A percentile compares a stretch with the other conserved stretches of the same genome.
These are phyloP conservation scores for Cygnus olor DNA, from an alignment of 2,797 vertebrate species.

Conservation along the genomic window DNA sequence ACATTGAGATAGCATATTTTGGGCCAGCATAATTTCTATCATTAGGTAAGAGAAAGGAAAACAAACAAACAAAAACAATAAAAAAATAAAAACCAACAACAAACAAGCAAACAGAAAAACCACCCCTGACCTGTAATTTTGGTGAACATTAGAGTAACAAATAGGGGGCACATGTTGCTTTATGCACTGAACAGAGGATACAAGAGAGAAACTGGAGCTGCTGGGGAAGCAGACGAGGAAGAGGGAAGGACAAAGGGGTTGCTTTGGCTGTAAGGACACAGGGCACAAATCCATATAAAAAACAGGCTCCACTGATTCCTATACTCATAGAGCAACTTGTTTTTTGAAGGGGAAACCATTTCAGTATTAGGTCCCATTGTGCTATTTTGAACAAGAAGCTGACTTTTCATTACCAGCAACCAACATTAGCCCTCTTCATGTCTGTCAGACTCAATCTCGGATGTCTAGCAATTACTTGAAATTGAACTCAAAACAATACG, in stretches of 20 bases:
- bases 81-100: too few relatives aligned
- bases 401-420: neutral
- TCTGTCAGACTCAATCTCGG: constrained; percentile 46
- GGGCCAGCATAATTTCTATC: neutral
- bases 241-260: neutral
- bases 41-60: neutral
- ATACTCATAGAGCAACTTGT: neutral
- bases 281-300: neutral
- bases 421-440: constrained; percentile 14
- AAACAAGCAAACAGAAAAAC: neutral
- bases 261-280: neutral
- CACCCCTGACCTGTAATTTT: neutral
- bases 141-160: neutral
- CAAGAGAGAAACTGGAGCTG: neutral
- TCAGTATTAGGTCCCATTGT: constrained; percentile 25
- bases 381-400: constrained; percentile 8
- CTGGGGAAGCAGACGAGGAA: neutral
- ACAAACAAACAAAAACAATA: neutral
- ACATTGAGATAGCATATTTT: neutral
- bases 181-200: neutral
- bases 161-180: neutral
- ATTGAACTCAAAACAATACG: constrained; percentile 52
- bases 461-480: constrained; percentile 54
- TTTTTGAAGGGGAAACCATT: neutral
- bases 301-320: neutral